Percentiles rank a stretch among this genome's conserved stretches.
phyloP scores from a whole-genome alignment of 2,888 invertebrate genomes.

The Sarcophaga rosellei region DNA sequence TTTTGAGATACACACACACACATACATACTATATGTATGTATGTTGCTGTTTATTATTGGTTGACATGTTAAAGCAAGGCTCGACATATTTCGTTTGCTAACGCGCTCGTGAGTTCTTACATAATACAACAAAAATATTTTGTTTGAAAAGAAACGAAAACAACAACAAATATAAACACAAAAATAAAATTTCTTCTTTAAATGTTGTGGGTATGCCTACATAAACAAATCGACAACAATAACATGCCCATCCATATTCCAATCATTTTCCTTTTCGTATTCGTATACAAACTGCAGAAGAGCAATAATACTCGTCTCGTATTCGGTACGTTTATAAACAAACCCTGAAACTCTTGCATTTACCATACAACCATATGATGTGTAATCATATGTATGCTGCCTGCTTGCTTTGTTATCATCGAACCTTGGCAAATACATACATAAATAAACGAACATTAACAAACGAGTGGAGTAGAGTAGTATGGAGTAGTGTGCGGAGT shows the following conservation, averaged over 20 bases:
- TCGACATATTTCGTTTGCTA: neutral
- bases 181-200: neutral
- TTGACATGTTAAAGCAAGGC: slow-evolving; percentile 29
- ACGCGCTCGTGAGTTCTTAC: slow-evolving; percentile 20
- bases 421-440: slow-evolving; percentile 43
- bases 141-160: slow-evolving; percentile 41
- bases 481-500: too few species aligned
- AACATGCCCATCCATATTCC: too few species aligned
- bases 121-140: slow-evolving; percentile 37
- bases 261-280: too few species aligned
- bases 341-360: too few species aligned
- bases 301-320: neutral
- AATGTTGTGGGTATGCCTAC: too few species aligned
- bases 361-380: too few species aligned
- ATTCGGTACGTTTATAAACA: neutral
- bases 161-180: slow-evolving; percentile 27
- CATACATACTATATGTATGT: neutral
- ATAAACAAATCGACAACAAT: too few species aligned
- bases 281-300: too few species aligned
- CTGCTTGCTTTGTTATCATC: slow-evolving; percentile 21
- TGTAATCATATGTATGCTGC: too few species aligned
- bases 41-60: slow-evolving; percentile 25
- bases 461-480: neutral
- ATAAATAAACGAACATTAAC: slow-evolving; percentile 12
- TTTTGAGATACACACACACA: too few species aligned